These are phyloP conservation scores for Parotocinclus haroldoi DNA, from an alignment of 2,797 vertebrate species.

Conservation along the genomic window DNA sequence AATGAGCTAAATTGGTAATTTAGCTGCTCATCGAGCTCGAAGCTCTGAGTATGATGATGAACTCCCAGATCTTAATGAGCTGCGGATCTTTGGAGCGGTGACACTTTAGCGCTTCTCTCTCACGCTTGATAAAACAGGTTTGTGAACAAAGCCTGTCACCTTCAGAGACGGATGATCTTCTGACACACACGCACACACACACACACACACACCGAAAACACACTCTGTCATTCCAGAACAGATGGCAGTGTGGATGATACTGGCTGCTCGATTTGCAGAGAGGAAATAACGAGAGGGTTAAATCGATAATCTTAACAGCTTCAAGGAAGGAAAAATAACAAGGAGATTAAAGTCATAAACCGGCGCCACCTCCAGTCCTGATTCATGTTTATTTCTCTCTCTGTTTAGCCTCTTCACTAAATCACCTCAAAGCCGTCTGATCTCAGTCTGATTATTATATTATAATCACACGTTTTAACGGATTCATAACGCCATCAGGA, in stretches of 20 bases:
- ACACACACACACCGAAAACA: background rate
- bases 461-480: too few species aligned
- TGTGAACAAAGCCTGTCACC: background rate
- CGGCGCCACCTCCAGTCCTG: background rate
- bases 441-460: too few species aligned
- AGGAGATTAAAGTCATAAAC: background rate
- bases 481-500: too few species aligned
- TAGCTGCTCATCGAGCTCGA: too few species aligned
- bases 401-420: background rate
- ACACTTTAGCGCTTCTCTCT: background rate
- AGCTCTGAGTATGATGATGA: background rate
- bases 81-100: background rate
- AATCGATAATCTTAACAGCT: slow-evolving; percentile 3
- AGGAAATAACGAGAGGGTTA: background rate
- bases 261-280: background rate
- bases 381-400: background rate
- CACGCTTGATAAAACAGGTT: background rate
- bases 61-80: background rate
- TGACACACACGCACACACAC: background rate
- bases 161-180: background rate
- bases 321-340: background rate
- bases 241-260: background rate
- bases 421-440: too few species aligned
- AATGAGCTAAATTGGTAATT: too few species aligned
- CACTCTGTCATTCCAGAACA: background rate